Base-by-base conservation (phyloP, 2,797 vertebrate genomes). In the Thalassophryne amazonica region DNA sequence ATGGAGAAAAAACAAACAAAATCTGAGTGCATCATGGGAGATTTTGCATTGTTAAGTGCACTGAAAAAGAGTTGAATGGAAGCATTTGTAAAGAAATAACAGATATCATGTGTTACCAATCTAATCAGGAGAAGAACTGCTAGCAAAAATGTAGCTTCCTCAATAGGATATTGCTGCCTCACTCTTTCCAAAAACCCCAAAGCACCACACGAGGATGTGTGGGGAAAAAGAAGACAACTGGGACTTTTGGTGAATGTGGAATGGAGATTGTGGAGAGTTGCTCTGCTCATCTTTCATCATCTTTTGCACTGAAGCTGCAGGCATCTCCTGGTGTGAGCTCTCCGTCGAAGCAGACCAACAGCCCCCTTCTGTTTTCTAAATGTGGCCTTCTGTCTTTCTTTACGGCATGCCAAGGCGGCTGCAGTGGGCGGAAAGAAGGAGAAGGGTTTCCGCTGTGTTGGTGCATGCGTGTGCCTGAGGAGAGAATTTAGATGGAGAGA, bases 331-430 rank as follows among this genome's bases (percentile, higher is more conserved):
- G 71, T 60, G 64, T 25, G 28, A 72, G 61, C 61, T 57, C 67
- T 56, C 57, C 60, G 59, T 67, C 51, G 59, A 58, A 53, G 67
- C 55, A 50, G 50, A 69, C 68, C 73, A 68, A 68, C 73, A 73
- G 61, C 67, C 67, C 68, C 78, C 72, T 67, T 67, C 69, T 80
- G 78, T 63, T 78, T 75, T 60, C 66, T 61, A 58, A 77, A 81
- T 55, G 74, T 61, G 71, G 64, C 71, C 71, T 69, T 51, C 61
- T 63, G 70, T 63, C 63, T 73, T 62, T 51, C 58, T 58, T 24
- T 35, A 24, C n/a, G 9, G 58, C 77, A 52, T 62, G 60, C 75
- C 63, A 63, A 69, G 55, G 42, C 54, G 70, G 57, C 54, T 53
- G 57, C 11, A 46, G 63, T 69, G 46, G 70, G 55, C 36, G 27